phyloP scores from a whole-genome alignment of 2,113 vertebrate species.

The Theristicus caerulescens region DNA sequence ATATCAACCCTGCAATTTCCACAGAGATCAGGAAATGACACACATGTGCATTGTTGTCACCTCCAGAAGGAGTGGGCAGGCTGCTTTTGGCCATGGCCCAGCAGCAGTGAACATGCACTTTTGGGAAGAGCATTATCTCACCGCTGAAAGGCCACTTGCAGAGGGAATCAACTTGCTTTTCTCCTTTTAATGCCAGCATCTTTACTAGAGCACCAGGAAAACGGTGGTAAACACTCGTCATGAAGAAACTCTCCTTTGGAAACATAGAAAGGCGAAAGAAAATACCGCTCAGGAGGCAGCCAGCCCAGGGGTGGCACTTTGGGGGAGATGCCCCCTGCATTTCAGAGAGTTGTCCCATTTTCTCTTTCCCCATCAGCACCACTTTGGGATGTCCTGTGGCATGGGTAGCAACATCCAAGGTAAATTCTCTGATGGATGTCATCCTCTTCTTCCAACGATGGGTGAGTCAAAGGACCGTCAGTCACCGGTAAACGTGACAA shows the following conservation, averaged over 20 bases:
- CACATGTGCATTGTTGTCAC: slow-evolving; percentile 57
- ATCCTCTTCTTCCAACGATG: neutral
- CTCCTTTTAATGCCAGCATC: neutral
- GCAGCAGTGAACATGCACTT: slow-evolving; percentile 34
- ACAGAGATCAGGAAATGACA: slow-evolving; percentile 55
- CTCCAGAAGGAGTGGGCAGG: slow-evolving; percentile 34
- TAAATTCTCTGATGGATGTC: neutral
- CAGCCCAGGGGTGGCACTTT: neutral
- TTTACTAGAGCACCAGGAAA: neutral
- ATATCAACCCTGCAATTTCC: neutral
- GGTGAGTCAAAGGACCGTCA: neutral
- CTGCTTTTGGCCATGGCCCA: slow-evolving; percentile 12
- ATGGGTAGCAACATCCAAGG: neutral
- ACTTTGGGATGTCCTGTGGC: neutral
- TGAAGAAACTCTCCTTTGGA: neutral
- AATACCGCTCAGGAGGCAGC: neutral
- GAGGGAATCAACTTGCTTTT: neutral
- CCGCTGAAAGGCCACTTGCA: neutral
- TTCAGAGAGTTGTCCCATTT: neutral
- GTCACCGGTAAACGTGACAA: neutral
- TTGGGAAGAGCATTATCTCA: slow-evolving; percentile 50
- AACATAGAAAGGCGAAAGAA: neutral
- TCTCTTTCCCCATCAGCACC: neutral
- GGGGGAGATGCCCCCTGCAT: neutral
- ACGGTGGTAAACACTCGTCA: neutral